Evolutionary conservation across 1,140 invertebrate species (phyloP).

Genomic region (Drosophila ambigua): DNA sequence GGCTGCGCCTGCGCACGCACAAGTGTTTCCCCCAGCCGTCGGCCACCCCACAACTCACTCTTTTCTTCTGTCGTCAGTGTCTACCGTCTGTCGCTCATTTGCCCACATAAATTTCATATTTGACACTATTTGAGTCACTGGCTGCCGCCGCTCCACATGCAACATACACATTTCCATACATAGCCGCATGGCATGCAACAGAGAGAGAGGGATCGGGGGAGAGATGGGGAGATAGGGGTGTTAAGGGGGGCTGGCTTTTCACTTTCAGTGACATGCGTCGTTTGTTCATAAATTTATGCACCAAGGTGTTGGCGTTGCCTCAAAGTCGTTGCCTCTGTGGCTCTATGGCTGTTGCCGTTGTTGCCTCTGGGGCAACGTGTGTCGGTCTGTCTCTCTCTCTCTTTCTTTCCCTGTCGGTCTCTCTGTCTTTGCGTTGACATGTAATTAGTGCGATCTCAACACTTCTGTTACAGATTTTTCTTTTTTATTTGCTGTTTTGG

Average conservation of each 20-base stretch:
- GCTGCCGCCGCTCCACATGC: conserved; percentile 58
- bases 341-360: conserved; percentile 16
- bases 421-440: conserved; percentile 60
- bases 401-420: conserved; percentile 6
- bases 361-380: conserved; percentile 44
- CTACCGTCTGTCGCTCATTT: conserved; percentile 36
- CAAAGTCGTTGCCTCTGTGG: conserved; percentile 15
- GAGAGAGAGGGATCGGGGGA: neutral
- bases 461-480: conserved; percentile 70
- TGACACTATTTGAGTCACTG: conserved; percentile 64
- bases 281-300: conserved; percentile 76
- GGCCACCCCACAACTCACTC: conserved; percentile 4
- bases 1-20: conserved; percentile 38
- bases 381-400: conserved; percentile 18
- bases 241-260: neutral
- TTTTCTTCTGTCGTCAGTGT: conserved; percentile 15
- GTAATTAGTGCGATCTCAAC: conserved; percentile 80
- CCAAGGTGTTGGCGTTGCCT: conserved; percentile 71
- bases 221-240: neutral
- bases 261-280: conserved; percentile 65
- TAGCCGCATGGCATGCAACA: conserved; percentile 12
- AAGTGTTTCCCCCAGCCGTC: conserved; percentile 22
- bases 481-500: neutral
- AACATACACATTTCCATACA: conserved; percentile 42
- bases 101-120: conserved; percentile 78